A percentile compares a stretch with the other conserved stretches of the same genome.
Conservation (phyloP, 2,797 vertebrate species). For the Hemitrygon akajei region DNA sequence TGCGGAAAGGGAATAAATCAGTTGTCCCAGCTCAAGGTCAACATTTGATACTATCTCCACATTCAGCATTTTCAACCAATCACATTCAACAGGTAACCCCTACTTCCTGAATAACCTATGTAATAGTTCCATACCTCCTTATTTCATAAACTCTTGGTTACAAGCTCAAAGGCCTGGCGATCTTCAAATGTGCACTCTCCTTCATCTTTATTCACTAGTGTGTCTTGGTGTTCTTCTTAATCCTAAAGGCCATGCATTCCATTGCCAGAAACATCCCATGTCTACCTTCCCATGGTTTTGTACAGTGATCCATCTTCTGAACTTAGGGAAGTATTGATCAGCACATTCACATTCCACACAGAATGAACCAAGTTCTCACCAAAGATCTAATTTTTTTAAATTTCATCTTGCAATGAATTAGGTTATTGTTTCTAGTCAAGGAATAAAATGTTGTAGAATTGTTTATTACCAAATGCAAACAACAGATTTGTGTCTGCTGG, state of each 20-base stretch:
- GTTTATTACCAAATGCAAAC: background rate
- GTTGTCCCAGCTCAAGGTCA: background rate
- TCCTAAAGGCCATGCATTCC: background rate
- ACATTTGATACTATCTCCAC: background rate
- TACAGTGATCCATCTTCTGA: background rate
- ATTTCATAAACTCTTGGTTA: background rate
- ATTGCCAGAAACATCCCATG: background rate
- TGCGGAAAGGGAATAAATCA: background rate
- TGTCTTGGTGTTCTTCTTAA: background rate
- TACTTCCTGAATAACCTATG: background rate
- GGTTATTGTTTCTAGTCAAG: background rate
- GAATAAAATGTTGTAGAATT: background rate
- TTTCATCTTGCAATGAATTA: background rate
- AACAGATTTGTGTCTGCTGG: background rate
- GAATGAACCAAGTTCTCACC: background rate
- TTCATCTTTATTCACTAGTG: background rate
- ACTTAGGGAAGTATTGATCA: background rate
- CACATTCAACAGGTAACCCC: background rate
- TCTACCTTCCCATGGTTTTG: background rate
- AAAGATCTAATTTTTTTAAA: background rate
- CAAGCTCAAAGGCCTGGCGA: background rate
- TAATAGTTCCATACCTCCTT: background rate
- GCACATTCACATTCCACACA: background rate
- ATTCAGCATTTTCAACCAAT: background rate
- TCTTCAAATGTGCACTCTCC: background rate